phyloP scores from a whole-genome alignment of 2,113 vertebrate species.

The Pseudolaguvia tuberculata region DNA sequence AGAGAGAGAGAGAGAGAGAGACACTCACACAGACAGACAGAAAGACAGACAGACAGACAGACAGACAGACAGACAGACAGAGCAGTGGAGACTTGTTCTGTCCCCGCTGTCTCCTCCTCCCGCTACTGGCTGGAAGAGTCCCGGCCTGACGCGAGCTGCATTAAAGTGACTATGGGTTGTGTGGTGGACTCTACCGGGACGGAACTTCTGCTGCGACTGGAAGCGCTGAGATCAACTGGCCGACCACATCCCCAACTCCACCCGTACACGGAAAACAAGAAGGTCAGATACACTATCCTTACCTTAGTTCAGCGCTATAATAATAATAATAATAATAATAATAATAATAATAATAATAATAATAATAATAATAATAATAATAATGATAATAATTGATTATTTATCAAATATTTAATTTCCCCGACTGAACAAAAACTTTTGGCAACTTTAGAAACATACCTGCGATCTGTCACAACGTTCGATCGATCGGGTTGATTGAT shows the following conservation, averaged over 20 bases:
- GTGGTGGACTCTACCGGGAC: conserved; percentile 76
- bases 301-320: background rate
- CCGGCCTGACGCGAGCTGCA: conserved; percentile 43
- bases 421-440: conserved; percentile 12
- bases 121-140: conserved; percentile 38
- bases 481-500: conserved; percentile 12
- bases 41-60: background rate
- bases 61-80: background rate
- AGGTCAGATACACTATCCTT: conserved; percentile 64
- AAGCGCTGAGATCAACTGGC: conserved; percentile 68
- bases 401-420: background rate
- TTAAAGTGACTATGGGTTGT: conserved; percentile 72
- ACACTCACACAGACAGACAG: background rate
- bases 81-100: background rate
- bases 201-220: conserved; percentile 71
- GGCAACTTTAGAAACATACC: conserved; percentile 43
- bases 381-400: background rate
- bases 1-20: background rate
- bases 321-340: conserved; percentile 17
- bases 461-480: conserved; percentile 48
- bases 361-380: background rate
- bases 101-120: conserved; percentile 40
- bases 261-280: conserved; percentile 68
- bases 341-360: conserved; percentile 38
- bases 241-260: conserved; percentile 71